phyloP scores from a whole-genome alignment of 2,797 vertebrate genomes.

The Pangasius sanitwongsei region DNA sequence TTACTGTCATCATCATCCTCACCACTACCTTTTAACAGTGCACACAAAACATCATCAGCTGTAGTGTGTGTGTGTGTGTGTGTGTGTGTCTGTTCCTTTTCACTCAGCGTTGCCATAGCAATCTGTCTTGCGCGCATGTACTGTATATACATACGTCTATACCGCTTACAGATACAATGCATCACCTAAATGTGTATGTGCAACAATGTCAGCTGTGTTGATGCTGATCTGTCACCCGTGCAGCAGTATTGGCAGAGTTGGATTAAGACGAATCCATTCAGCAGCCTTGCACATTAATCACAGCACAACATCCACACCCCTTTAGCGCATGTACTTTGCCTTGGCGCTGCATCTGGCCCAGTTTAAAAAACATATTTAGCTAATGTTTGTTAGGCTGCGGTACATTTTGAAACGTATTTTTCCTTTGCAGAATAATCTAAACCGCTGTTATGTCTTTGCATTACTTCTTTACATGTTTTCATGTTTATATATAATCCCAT shows the following conservation, averaged over 20 bases:
- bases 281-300: not conserved
- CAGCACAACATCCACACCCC: not conserved
- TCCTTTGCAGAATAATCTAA: not conserved
- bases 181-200: not conserved
- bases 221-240: not conserved
- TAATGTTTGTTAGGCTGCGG: not conserved
- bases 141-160: not conserved
- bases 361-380: not conserved
- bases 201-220: not conserved
- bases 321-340: not conserved
- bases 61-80: slow-evolving; percentile 10
- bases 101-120: not conserved
- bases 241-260: not conserved
- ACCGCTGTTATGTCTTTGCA: not conserved
- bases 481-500: too few species aligned
- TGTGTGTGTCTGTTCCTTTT: not conserved
- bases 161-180: not conserved
- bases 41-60: slow-evolving; percentile 28
- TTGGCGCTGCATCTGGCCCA: not conserved
- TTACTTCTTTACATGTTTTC: not conserved
- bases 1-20: not conserved
- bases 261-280: not conserved
- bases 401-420: not conserved
- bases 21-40: slow-evolving; percentile 20
- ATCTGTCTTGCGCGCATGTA: not conserved